phyloP scores from a whole-genome alignment of 2,113 vertebrate species.

The Chloebia gouldiae region DNA sequence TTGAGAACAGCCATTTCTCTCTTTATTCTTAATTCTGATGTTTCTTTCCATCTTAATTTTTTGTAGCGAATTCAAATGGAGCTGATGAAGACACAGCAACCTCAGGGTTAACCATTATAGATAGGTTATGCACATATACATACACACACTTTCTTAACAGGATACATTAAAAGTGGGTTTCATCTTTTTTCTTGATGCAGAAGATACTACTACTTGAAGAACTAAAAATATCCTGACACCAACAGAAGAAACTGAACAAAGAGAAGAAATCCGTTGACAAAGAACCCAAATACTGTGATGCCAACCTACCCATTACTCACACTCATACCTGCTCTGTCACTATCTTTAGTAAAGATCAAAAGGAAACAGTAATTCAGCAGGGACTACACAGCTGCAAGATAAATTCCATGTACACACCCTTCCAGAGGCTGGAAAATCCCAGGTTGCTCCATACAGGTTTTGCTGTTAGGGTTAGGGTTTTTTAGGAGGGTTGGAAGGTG shows the following conservation, averaged over 20 bases:
- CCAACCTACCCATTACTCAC: not conserved
- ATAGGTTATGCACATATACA: rapidly evolving
- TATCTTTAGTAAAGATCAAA: not conserved
- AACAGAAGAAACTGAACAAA: not conserved
- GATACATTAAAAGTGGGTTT: not conserved
- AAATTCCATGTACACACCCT: not conserved
- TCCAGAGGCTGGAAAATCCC: not conserved
- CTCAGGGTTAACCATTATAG: not conserved
- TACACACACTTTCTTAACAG: not conserved
- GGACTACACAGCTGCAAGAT: not conserved
- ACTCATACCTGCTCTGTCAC: not conserved
- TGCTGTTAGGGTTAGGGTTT: not conserved
- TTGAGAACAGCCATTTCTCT: not conserved
- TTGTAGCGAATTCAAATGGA: not conserved
- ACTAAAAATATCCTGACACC: not conserved
- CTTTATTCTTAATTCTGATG: not conserved
- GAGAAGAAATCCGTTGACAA: not conserved
- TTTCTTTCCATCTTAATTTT: not conserved
- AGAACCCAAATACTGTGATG: not conserved
- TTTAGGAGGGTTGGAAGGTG: not conserved
- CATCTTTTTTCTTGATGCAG: not conserved
- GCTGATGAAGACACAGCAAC: not conserved
- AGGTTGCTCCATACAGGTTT: not conserved
- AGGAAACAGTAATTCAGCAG: not conserved
- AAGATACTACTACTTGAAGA: not conserved